Base-by-base conservation (phyloP, 2,797 vertebrate genomes). In the Crax fasciolata region DNA sequence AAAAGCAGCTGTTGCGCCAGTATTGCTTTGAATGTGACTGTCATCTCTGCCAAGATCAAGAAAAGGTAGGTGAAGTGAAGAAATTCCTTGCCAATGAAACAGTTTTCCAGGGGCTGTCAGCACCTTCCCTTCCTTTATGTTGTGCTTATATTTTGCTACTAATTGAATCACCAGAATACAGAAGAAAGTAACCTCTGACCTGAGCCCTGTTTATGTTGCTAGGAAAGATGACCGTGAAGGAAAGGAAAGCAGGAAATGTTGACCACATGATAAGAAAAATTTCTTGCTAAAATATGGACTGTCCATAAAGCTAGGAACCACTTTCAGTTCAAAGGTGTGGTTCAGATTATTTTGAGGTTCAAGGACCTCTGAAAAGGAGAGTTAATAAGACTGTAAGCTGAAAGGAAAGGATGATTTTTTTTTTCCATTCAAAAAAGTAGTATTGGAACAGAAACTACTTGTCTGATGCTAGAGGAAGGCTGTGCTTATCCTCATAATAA, bases 21-120 rank as follows among this genome's bases (percentile, higher is more conserved):
- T 99, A 98, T 94, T 98, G 98, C 97, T 99, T 98, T 43, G 96
- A 96, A 19, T 99, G 99, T 78, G 97, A 98, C 71, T 99, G 98
- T 61, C 35, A 76, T n/a, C 97, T 97, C 46, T 99, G 99, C 92
- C 89, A 91, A 61, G 96, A 98, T 13, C 95, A 96, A 62, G 97
- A 98, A 94, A 98, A 98, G 98, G 98, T 99, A 96, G n/a, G 96
- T 24, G 57, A 51, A 15, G 1, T 16, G 13, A 86, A 62, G 6
- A 44, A 77, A 30, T 79, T 28, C 21, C 28, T 30, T 63, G 71
- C 8, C 12, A 75, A 2, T 58, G 28, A 85, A 94, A 70, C 11
- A 67, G 38, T 19, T 32, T 83, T 78, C 57, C 63, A 35, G 72
- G 39, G 21, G 10, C 12, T 10, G 1, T 76, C 58, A 73, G 12